phyloP scores from a whole-genome alignment of 2,797 vertebrate species.

The Paramormyrops hopkinsi region DNA sequence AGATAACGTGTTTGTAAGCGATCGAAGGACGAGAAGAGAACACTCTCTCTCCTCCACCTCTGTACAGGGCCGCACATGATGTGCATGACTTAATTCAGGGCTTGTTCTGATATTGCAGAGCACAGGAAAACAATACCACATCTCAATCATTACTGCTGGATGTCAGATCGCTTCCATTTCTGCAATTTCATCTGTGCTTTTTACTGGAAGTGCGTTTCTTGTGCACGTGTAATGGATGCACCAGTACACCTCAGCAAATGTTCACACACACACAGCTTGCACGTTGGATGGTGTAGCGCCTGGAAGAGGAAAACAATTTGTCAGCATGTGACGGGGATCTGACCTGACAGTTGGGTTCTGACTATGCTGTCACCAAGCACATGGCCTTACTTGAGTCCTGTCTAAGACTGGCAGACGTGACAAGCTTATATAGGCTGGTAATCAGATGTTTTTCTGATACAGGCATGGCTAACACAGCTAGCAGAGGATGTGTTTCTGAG shows the following conservation, averaged over 20 bases:
- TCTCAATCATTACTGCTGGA: not conserved
- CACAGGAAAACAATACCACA: not conserved
- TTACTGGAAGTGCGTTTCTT: not conserved
- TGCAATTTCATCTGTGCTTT: not conserved
- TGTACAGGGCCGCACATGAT: too few species aligned
- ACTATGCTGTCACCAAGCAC: not conserved
- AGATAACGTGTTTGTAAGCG: not conserved
- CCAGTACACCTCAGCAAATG: not conserved
- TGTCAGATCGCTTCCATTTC: not conserved
- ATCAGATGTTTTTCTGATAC: constrained; percentile 15
- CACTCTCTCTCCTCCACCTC: not conserved
- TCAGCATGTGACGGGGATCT: not conserved
- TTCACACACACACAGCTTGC: not conserved
- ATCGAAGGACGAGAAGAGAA: not conserved
- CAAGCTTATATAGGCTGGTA: constrained; percentile 1
- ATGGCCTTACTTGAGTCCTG: not conserved
- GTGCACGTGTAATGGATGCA: not conserved
- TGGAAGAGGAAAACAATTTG: not conserved
- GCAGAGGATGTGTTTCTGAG: not conserved
- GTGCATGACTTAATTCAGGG: not conserved
- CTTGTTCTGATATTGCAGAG: not conserved
- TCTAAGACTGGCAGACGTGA: constrained; percentile 5
- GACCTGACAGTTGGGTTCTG: not conserved
- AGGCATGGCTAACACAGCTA: constrained; percentile 12
- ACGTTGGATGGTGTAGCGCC: not conserved